Evolutionary conservation across 2,888 invertebrate genomes (phyloP), one percentile per base, ranked within the genome.

Genomic region (Chirona hameri): DNA sequence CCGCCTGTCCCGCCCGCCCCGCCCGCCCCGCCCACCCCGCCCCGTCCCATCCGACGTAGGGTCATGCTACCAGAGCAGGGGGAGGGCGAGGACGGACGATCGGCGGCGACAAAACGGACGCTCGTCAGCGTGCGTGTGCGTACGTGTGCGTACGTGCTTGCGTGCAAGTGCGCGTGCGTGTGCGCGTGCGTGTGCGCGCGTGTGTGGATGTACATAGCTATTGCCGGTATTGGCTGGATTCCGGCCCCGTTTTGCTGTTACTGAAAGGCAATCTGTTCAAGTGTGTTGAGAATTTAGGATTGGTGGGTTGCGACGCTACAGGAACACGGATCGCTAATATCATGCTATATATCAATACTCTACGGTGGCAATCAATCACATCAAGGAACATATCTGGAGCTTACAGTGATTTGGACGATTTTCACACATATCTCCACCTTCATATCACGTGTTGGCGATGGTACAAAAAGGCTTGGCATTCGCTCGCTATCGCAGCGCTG

Each of bases 391-490:
- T 76, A 76, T 76, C 76, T 76, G 76, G n/a, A n/a, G 76, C 76
- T 39, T 15, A 46, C 14, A 21, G 39, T 46, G 76, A 76, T 46
- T 46, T 21, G 3, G 24, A 39, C 10, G 21, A 46, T 39, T 24
- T 21, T 76, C 76, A 76, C 76, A 76, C 76, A 76, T 76, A 76
- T 76, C 76, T 76, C 39, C 76, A 46, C 76, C 24, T 76, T 76
- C 76, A 76, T 76, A 76, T 76, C 76, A 76, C 76, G 18, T 76
- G 76, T 46, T 76, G 76, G 76, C 76, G 46, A 76, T 76, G 76
- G 76, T 76, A 76, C 76, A 76, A 76, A 39, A 76, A 76, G 76
- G 39, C 39, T 39, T 76, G 39, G 39, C 46, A 46, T 76, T 76
- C 76, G 46, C 46, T 15, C 24, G 76, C 21, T 18, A 24, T 12